Conservation (phyloP, 2,113 vertebrate species). For the Excalfactoria chinensis region DNA sequence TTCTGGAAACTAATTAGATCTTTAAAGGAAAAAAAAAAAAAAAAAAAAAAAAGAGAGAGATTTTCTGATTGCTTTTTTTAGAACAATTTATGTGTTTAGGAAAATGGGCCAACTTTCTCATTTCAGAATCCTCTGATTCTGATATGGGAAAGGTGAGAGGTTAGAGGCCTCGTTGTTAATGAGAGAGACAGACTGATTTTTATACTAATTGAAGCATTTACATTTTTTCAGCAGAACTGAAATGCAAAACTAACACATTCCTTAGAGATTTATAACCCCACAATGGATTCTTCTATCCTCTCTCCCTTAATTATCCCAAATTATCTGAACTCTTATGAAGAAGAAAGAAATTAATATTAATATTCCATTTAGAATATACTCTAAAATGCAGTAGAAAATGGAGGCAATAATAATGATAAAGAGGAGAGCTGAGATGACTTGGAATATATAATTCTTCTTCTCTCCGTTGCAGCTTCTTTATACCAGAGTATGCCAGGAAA, state of each 20-base stretch:
- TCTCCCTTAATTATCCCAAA: slow-evolving; percentile 50
- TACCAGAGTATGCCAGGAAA: not conserved
- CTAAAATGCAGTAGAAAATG: slow-evolving; percentile 66
- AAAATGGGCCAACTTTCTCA: not conserved
- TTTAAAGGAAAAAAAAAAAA: not conserved
- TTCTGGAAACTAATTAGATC: not conserved
- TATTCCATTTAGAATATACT: slow-evolving; percentile 68
- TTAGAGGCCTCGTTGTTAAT: not conserved
- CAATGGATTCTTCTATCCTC: not conserved
- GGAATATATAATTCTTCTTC: slow-evolving; percentile 58
- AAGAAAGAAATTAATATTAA: slow-evolving; percentile 67
- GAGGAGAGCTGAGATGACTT: slow-evolving; percentile 55
- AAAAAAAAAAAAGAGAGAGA: not conserved
- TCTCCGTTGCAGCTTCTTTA: not conserved
- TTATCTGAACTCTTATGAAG: slow-evolving; percentile 48
- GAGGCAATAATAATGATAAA: slow-evolving; percentile 73
- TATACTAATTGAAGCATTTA: slow-evolving; percentile 52
- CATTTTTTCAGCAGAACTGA: slow-evolving; percentile 43
- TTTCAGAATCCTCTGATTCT: slow-evolving; percentile 23
- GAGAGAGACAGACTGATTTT: slow-evolving; percentile 43
- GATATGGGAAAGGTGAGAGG: slow-evolving; percentile 21
- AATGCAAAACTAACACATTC: slow-evolving; percentile 50
- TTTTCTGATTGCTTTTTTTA: not conserved
- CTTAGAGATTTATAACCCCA: slow-evolving; percentile 26
- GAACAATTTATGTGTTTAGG: not conserved